Conservation (phyloP, 2,888 invertebrate species). For the Mayetiola destructor region DNA sequence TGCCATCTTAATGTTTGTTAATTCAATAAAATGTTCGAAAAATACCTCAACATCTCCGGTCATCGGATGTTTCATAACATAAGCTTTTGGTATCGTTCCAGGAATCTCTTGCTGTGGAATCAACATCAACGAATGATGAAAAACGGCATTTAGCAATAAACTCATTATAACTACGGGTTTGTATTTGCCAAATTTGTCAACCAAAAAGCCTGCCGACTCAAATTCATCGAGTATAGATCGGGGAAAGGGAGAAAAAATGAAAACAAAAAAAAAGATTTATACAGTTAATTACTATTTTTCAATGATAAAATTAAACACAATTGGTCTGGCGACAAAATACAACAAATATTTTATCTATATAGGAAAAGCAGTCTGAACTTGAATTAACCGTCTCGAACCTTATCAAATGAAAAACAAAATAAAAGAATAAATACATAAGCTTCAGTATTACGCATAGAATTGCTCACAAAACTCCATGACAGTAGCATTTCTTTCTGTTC, state of each 20-base stretch:
- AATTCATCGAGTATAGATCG: no score
- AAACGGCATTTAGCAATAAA: slow-evolving; percentile 58
- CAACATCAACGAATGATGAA: slow-evolving; percentile 63
- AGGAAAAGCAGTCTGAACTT: slow-evolving; percentile 1
- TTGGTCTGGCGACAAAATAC: no score
- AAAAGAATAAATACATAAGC: not conserved
- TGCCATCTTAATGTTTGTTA: slow-evolving; percentile 17
- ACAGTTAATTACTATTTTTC: no score
- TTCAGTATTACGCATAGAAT: no score
- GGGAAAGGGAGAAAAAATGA: no score
- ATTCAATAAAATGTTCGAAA: no score
- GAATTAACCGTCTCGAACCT: slow-evolving; percentile 1
- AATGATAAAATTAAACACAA: no score
- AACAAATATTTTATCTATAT: not conserved
- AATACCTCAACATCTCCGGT: slow-evolving; percentile 56
- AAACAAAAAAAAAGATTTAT: not conserved
- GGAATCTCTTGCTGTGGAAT: slow-evolving; percentile 69
- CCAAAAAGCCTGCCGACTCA: slow-evolving; percentile 61
- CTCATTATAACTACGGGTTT: slow-evolving; percentile 69
- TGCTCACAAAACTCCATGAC: no score
- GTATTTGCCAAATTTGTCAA: slow-evolving; percentile 76
- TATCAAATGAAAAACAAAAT: not conserved
- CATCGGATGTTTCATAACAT: slow-evolving; percentile 58
- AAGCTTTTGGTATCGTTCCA: slow-evolving; percentile 57
- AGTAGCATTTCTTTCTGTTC: no score